These are phyloP conservation scores for Centropus unirufus DNA, from an alignment of 2,113 vertebrate species.

Conservation along the genomic window DNA sequence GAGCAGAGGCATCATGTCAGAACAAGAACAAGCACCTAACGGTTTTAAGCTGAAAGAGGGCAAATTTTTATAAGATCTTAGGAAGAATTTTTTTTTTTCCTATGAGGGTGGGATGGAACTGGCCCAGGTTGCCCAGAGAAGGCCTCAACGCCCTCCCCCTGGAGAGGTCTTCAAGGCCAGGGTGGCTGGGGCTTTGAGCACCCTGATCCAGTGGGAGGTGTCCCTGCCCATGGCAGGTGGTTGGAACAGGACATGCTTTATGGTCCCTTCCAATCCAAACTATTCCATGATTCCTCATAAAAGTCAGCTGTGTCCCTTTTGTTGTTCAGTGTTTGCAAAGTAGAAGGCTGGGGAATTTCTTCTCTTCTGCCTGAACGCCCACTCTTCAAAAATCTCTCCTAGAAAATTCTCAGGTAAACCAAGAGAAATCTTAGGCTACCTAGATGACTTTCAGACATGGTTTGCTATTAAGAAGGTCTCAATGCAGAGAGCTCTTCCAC, in stretches of 20 bases:
- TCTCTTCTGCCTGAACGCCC: background rate
- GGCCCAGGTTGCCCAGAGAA: too few species aligned
- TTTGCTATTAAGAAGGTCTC: background rate
- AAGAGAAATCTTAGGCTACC: background rate
- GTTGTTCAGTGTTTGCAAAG: background rate
- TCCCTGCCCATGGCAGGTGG: too few species aligned
- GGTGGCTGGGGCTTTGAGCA: too few species aligned
- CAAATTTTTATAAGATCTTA: too few species aligned
- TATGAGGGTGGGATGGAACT: too few species aligned
- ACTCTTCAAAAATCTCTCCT: background rate
- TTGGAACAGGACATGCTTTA: too few species aligned
- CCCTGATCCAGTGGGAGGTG: too few species aligned
- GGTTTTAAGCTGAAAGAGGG: too few species aligned
- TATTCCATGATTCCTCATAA: background rate
- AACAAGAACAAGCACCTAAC: background rate
- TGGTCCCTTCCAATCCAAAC: too few species aligned
- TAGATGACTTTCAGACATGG: background rate
- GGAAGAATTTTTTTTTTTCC: too few species aligned
- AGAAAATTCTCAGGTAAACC: slow-evolving; percentile 13
- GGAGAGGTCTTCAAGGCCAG: too few species aligned
- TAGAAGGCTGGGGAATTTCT: background rate
- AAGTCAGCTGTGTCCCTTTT: background rate
- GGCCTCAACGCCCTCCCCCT: too few species aligned
- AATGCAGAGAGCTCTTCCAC: background rate
- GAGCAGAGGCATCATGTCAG: background rate